A percentile compares a stretch with the other conserved stretches of the same genome.
Conservation (phyloP, 2,888 invertebrate species). For the Elysia crispata region DNA sequence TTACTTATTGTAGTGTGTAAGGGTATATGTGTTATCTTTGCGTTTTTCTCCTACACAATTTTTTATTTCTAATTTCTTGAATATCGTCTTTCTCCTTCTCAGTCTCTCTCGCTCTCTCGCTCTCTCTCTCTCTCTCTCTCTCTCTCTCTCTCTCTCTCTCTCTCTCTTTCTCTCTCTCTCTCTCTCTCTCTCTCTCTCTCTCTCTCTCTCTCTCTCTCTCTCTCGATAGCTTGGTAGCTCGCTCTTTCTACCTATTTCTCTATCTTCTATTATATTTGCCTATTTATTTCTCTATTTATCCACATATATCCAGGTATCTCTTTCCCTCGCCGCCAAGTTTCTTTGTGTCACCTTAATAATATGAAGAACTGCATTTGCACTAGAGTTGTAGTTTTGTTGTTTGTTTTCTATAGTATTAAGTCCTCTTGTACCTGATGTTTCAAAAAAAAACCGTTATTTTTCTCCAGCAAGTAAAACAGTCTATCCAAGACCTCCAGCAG, state of each 20-base stretch:
- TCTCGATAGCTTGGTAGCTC: not conserved
- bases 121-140: not conserved
- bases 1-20: too few relatives aligned
- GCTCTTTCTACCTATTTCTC: not conserved
- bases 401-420: too few relatives aligned
- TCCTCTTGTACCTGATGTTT: too few relatives aligned
- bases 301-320: not conserved
- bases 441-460: too few relatives aligned
- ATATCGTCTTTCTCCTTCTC: not conserved
- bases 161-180: not conserved
- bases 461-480: constrained; percentile 66
- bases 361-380: too few relatives aligned
- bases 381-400: too few relatives aligned
- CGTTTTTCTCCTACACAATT: too few relatives aligned
- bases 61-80: too few relatives aligned
- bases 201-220: not conserved
- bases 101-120: not conserved
- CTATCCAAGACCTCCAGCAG: constrained; percentile 82
- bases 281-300: not conserved
- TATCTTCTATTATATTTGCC: not conserved
- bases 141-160: constrained; percentile 23
- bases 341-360: too few relatives aligned
- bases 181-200: constrained; percentile 1
- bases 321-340: not conserved
- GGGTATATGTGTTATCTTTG: too few relatives aligned